Percentiles rank a stretch among this genome's conserved stretches.
phyloP scores from a whole-genome alignment of 2,888 invertebrate species.

The Nasonia oneida region DNA sequence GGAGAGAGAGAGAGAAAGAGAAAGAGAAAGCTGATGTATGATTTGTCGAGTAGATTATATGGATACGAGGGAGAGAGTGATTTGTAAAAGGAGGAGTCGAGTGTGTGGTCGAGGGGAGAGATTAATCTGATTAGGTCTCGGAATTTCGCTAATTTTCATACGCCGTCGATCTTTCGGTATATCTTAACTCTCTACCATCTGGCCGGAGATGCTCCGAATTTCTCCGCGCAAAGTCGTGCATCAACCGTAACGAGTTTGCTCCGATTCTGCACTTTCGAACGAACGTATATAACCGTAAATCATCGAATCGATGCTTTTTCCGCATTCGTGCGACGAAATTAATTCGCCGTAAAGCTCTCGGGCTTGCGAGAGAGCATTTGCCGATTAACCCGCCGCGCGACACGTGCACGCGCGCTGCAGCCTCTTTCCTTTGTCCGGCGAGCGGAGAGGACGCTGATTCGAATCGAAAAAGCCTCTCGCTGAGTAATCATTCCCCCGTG shows the following conservation, averaged over 20 bases:
- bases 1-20: too few relatives aligned
- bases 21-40: conserved; percentile 12
- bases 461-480: background rate
- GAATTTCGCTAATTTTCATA: background rate
- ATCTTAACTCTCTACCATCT: background rate
- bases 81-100: background rate
- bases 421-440: background rate
- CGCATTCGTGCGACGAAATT: background rate
- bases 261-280: conserved; percentile 51
- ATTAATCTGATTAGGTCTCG: background rate
- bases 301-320: background rate
- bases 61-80: background rate
- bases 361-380: background rate
- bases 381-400: background rate
- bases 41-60: conserved; percentile 23
- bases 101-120: background rate
- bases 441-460: background rate
- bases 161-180: conserved; percentile 10
- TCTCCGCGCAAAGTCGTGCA: conserved; percentile 48
- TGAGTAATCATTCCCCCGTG: background rate
- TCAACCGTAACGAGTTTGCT: conserved; percentile 65
- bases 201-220: background rate
- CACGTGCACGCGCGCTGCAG: background rate
- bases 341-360: background rate
- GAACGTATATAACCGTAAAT: background rate